phyloP scores from a whole-genome alignment of 2,113 vertebrate species.

The Marcusenius ussheri region DNA sequence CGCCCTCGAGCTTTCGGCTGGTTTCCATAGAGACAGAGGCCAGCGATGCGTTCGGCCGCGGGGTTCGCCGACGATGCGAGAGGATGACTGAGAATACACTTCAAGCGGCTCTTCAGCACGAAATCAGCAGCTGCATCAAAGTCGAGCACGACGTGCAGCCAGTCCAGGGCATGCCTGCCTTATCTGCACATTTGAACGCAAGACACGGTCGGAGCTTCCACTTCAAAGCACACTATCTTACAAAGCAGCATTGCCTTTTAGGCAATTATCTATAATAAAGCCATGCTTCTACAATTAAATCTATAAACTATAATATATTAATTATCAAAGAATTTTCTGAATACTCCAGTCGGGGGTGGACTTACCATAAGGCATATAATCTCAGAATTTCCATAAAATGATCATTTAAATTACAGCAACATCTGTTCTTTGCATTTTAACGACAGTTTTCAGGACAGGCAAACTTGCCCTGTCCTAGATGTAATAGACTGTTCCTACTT shows the following conservation, averaged over 20 bases:
- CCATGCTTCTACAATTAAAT: neutral
- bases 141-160: neutral
- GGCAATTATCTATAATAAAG: neutral
- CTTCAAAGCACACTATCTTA: neutral
- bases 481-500: neutral
- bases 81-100: neutral
- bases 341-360: neutral
- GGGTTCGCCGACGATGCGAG: neutral
- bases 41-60: neutral
- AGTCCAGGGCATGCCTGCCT: neutral
- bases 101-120: neutral
- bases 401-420: neutral
- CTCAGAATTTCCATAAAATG: neutral
- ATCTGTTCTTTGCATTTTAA: neutral
- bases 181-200: neutral
- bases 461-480: neutral
- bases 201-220: neutral
- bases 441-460: neutral
- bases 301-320: neutral
- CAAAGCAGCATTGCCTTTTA: neutral
- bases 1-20: neutral
- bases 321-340: neutral
- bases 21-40: slow-evolving; percentile 26
- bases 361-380: neutral
- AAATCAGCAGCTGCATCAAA: neutral